Percentiles rank a stretch among this genome's conserved stretches.
phyloP scores from a whole-genome alignment of 2,113 vertebrate genomes.

The Bettongia penicillata region DNA sequence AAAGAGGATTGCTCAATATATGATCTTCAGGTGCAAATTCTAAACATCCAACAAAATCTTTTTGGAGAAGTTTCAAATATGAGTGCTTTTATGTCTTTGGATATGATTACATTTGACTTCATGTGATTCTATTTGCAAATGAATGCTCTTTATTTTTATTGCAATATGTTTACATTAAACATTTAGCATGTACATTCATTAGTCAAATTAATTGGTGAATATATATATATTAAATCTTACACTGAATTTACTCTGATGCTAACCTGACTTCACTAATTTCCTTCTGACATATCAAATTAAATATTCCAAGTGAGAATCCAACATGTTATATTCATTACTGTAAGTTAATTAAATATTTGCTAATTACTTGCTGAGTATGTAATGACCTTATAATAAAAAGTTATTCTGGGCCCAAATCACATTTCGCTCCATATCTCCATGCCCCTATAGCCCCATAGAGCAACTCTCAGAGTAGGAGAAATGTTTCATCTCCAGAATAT shows the following conservation, averaged over 20 bases:
- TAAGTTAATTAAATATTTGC: conserved; percentile 15
- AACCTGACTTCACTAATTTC: conserved; percentile 35
- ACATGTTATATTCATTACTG: conserved; percentile 1
- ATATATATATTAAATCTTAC: conserved; percentile 19
- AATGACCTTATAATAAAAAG: background rate
- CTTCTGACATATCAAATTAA: background rate
- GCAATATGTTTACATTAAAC: conserved; percentile 2
- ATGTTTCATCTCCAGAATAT: background rate
- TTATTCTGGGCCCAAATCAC: conserved; percentile 4
- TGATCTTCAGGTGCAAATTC: background rate
- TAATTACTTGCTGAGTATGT: background rate
- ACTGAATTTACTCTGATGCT: background rate
- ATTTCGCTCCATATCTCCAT: background rate
- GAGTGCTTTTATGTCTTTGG: background rate
- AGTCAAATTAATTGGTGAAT: background rate
- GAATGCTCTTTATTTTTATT: background rate
- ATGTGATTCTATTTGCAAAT: background rate
- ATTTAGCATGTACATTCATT: background rate
- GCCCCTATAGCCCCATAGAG: background rate
- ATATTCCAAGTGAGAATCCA: conserved; percentile 19
- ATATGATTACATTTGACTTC: conserved; percentile 16
- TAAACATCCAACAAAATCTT: background rate
- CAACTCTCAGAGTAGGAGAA: background rate
- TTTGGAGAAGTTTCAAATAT: background rate
- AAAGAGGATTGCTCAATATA: background rate